These are phyloP conservation scores for Mimumesa dahlbomi DNA, from an alignment of 2,888 invertebrate genomes.

Conservation along the genomic window DNA sequence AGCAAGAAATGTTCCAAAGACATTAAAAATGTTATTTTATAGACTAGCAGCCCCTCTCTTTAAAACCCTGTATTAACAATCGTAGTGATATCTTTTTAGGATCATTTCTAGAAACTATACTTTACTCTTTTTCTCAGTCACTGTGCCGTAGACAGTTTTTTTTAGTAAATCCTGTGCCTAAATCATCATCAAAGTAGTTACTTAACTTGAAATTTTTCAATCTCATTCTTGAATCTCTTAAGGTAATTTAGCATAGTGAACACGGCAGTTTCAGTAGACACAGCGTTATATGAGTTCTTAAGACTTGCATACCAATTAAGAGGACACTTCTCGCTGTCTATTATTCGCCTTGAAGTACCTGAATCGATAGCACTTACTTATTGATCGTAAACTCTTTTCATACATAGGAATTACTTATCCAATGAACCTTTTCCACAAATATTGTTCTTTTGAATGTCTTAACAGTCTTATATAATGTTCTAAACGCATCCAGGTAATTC, in stretches of 20 bases:
- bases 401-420: conserved; percentile 49
- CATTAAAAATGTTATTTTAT: conserved; percentile 28
- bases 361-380: conserved; percentile 61
- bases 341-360: conserved; percentile 53
- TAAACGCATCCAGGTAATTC: conserved; percentile 66
- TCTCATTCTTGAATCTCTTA: conserved; percentile 32
- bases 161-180: conserved; percentile 31
- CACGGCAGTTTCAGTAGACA: conserved; percentile 55
- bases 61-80: conserved; percentile 54
- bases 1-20: conserved; percentile 18
- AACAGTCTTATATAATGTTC: conserved; percentile 8
- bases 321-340: conserved; percentile 58
- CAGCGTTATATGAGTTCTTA: conserved; percentile 58
- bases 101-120: conserved; percentile 39
- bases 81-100: conserved; percentile 51
- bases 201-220: conserved; percentile 6
- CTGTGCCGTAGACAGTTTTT: conserved; percentile 43
- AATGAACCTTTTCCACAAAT: conserved; percentile 41
- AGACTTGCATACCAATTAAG: conserved; percentile 64
- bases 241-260: conserved; percentile 56
- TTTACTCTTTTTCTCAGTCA: conserved; percentile 41
- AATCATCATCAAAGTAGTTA: conserved; percentile 25
- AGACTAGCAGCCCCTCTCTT: conserved; percentile 46
- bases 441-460: conserved; percentile 45
- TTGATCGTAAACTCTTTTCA: conserved; percentile 52